Evolutionary conservation across 2,888 invertebrate species (phyloP).

Genomic region (Parthenolecanium corni): DNA sequence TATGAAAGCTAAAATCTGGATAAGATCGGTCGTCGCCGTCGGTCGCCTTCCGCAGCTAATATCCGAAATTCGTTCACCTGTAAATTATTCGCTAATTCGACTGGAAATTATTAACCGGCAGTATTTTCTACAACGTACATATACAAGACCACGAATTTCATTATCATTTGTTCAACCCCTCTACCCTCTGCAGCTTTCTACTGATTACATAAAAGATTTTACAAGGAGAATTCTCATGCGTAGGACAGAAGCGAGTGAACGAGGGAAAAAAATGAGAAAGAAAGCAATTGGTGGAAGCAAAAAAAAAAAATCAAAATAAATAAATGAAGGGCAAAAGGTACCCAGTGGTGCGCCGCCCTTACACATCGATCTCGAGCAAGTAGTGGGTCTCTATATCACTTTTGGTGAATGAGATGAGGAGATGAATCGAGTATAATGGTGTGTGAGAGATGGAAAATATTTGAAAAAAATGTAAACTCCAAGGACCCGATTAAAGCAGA

Average conservation of each 20-base stretch:
- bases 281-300: background rate
- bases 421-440: too few relatives aligned
- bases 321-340: background rate
- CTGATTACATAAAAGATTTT: too few relatives aligned
- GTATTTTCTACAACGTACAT: constrained; percentile 11
- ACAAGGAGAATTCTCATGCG: too few relatives aligned
- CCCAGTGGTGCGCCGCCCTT: constrained; percentile 18
- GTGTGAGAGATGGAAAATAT: background rate
- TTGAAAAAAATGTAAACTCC: background rate
- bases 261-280: constrained; percentile 1
- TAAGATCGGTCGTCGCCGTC: background rate
- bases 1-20: background rate
- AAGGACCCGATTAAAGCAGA: background rate
- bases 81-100: constrained; percentile 15
- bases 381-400: too few relatives aligned
- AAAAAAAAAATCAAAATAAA: too few relatives aligned
- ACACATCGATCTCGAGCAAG: background rate
- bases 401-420: too few relatives aligned
- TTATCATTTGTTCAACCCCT: constrained; percentile 13
- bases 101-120: constrained; percentile 15
- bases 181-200: too few relatives aligned
- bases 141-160: constrained; percentile 25
- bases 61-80: constrained; percentile 15
- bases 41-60: too few relatives aligned
- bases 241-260: background rate